A percentile compares a stretch with the other conserved stretches of the same genome.
Evolutionary conservation across 2,888 invertebrate genomes (phyloP).

Genomic region (Cantharis rufa): DNA sequence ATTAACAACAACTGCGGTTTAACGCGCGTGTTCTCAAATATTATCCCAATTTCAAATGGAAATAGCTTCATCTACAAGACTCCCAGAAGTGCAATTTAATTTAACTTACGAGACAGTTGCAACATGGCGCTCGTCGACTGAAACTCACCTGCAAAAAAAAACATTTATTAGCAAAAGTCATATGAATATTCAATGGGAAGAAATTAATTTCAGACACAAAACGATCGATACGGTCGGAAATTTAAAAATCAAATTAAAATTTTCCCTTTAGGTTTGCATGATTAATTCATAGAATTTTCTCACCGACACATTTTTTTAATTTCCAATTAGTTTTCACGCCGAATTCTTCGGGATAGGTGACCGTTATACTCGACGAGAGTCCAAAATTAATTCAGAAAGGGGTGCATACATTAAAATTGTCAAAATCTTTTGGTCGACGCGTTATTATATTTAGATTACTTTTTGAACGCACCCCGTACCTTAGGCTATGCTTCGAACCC

Average conservation of each 20-base stretch:
- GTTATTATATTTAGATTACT: not conserved
- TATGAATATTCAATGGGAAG: not conserved
- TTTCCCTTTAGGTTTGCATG: not conserved
- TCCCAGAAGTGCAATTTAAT: not conserved
- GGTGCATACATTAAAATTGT: conserved; percentile 13
- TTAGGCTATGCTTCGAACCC: too few species aligned
- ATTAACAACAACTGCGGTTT: not conserved
- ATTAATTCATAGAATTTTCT: not conserved
- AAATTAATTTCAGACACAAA: not conserved
- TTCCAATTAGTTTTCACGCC: not conserved
- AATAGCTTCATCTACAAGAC: not conserved
- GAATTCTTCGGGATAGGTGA: not conserved
- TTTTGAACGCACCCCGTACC: not conserved
- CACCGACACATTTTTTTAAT: not conserved
- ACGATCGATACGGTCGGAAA: not conserved
- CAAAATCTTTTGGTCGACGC: not conserved
- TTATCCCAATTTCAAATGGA: not conserved
- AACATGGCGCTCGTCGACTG: not conserved
- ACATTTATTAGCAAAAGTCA: not conserved
- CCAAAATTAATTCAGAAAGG: conserved; percentile 4
- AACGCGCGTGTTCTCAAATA: not conserved
- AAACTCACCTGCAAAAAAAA: not conserved
- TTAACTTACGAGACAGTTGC: not conserved
- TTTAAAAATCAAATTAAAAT: not conserved
- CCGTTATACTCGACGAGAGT: not conserved